Conservation (phyloP, 2,888 invertebrate species). For the Tyria jacobaeae region DNA sequence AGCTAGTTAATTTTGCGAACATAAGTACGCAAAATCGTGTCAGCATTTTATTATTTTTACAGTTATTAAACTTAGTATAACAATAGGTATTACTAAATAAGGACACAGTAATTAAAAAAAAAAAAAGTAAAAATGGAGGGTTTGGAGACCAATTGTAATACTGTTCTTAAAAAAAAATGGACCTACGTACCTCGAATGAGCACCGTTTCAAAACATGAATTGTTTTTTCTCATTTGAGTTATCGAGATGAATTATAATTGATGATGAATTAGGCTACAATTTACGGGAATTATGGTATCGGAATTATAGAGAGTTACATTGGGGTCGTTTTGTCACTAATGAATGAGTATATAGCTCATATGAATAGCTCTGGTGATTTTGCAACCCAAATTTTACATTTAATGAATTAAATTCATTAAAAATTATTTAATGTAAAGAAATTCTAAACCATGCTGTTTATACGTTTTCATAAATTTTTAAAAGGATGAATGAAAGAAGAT, state of each 20-base stretch:
- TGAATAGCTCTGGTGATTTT: neutral
- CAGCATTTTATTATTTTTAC: conserved; percentile 19
- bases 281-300: conserved; percentile 9
- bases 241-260: conserved; percentile 15
- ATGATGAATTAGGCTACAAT: too few species aligned
- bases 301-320: conserved; percentile 9
- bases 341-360: neutral
- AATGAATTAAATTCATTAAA: too few species aligned
- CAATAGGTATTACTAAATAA: neutral
- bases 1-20: conserved; percentile 19
- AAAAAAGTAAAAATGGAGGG: neutral
- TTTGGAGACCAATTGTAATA: conserved; percentile 9
- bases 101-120: conserved; percentile 1
- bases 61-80: neutral
- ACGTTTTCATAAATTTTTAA: too few species aligned
- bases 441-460: too few species aligned
- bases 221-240: conserved; percentile 10
- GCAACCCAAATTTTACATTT: too few species aligned
- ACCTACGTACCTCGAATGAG: conserved; percentile 4
- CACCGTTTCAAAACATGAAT: conserved; percentile 20
- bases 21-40: conserved; percentile 11
- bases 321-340: neutral
- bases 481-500: too few species aligned
- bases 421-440: too few species aligned
- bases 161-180: conserved; percentile 6